phyloP scores from a whole-genome alignment of 2,797 vertebrate genomes.

The Eulemur mongoz region DNA sequence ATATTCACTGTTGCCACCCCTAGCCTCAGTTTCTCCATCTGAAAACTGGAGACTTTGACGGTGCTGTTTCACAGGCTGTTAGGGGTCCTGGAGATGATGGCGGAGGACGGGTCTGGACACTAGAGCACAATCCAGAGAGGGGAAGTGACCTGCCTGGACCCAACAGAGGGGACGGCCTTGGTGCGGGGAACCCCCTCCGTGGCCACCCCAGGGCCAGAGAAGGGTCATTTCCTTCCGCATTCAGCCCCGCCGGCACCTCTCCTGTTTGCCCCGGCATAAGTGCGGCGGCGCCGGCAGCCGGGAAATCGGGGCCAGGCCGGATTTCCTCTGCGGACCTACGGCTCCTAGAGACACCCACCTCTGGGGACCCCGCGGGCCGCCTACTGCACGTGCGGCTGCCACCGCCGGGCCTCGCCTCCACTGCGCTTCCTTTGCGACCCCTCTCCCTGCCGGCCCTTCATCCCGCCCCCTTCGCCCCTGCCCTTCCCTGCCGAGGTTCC shows the following conservation, averaged over 20 bases:
- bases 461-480: not conserved
- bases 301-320: conserved; percentile 54
- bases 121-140: not conserved
- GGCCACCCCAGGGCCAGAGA: conserved; percentile 47
- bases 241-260: conserved; percentile 28
- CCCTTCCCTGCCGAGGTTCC: not conserved
- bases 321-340: conserved; percentile 70
- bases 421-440: not conserved
- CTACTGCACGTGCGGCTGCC: conserved; percentile 59
- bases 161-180: not conserved
- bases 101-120: not conserved
- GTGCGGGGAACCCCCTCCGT: conserved; percentile 48
- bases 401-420: not conserved
- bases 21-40: not conserved
- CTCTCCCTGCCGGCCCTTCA: not conserved
- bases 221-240: conserved; percentile 74
- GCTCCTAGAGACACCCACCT: not conserved
- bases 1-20: not conserved
- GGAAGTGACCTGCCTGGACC: not conserved
- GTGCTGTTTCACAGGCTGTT: not conserved
- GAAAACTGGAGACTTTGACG: not conserved
- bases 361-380: not conserved
- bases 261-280: not conserved
- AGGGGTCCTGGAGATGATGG: not conserved
- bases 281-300: conserved; percentile 44